These are phyloP conservation scores for Labeo calbasu DNA, from an alignment of 2,797 vertebrate species.

Conservation along the genomic window DNA sequence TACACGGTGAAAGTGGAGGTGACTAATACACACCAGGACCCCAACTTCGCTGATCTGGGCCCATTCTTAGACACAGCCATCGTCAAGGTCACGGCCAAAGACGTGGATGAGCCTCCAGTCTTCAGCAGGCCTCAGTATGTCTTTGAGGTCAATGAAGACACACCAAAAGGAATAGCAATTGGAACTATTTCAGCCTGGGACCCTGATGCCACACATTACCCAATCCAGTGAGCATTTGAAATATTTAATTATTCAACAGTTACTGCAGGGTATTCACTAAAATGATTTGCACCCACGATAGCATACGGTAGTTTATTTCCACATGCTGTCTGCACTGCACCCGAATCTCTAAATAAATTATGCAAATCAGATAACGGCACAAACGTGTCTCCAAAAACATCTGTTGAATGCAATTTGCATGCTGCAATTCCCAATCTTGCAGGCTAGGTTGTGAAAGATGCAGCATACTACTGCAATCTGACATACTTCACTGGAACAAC, in stretches of 20 bases:
- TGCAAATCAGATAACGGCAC: slow-evolving; percentile 16
- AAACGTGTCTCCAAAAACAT: not conserved
- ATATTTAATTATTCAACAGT: slow-evolving; percentile 28
- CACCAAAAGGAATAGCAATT: slow-evolving; percentile 79
- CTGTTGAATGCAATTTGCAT: slow-evolving; percentile 1
- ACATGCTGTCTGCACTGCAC: not conserved
- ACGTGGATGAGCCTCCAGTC: slow-evolving; percentile 83
- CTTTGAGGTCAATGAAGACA: slow-evolving; percentile 86
- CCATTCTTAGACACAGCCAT: slow-evolving; percentile 84
- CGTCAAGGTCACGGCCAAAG: slow-evolving; percentile 84
- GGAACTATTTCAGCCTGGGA: slow-evolving; percentile 84
- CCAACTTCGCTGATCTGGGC: slow-evolving; percentile 80
- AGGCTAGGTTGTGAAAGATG: not conserved
- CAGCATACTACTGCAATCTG: slow-evolving; percentile 15
- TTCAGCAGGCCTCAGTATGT: slow-evolving; percentile 80
- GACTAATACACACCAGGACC: slow-evolving; percentile 81
- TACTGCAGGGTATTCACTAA: not conserved
- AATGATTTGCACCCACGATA: not conserved
- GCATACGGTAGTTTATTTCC: slow-evolving; percentile 3
- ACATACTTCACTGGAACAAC: not conserved
- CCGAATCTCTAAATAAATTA: slow-evolving; percentile 33
- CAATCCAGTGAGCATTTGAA: slow-evolving; percentile 78
- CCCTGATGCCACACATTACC: slow-evolving; percentile 79
- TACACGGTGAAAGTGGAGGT: slow-evolving; percentile 84
- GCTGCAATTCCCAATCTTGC: not conserved